A percentile compares a stretch with the other conserved stretches of the same genome.
These are phyloP conservation scores for Notechis scutatus DNA, from an alignment of 2,113 vertebrate species.

Conservation along the genomic window DNA sequence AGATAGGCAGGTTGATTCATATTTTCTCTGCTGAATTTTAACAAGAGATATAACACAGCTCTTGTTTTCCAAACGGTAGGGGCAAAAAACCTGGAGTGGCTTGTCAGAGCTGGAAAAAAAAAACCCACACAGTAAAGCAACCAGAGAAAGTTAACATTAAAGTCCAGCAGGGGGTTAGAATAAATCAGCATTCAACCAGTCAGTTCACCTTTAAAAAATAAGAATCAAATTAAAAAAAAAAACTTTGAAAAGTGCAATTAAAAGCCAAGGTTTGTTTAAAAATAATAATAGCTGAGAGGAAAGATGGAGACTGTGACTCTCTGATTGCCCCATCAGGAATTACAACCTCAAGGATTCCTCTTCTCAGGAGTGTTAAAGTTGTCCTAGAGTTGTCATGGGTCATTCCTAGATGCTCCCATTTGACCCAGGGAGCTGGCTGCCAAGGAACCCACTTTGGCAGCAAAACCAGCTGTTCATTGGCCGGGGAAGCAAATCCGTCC, in stretches of 20 bases:
- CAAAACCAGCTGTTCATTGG: not conserved
- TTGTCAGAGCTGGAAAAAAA: not conserved
- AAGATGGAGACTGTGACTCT: not conserved
- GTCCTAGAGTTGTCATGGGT: not conserved
- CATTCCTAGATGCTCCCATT: not conserved
- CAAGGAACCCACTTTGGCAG: not conserved
- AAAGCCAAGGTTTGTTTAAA: not conserved
- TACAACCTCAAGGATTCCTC: not conserved
- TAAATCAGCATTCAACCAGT: not conserved
- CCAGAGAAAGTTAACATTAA: not conserved
- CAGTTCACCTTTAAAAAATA: not conserved
- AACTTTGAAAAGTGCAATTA: not conserved
- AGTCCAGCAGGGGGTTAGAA: not conserved
- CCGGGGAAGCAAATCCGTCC: not conserved
- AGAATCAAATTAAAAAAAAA: not conserved
- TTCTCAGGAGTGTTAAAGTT: not conserved
- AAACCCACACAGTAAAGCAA: not conserved
- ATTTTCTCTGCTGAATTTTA: not conserved
- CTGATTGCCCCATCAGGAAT: not conserved
- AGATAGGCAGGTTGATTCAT: not conserved
- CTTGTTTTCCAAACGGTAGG: not conserved
- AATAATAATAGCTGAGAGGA: not conserved
- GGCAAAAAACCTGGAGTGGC: not conserved
- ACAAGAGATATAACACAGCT: not conserved
- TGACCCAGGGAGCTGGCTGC: not conserved